phyloP scores from a whole-genome alignment of 2,888 invertebrate genomes.

The Dicyrtoma fusca region DNA sequence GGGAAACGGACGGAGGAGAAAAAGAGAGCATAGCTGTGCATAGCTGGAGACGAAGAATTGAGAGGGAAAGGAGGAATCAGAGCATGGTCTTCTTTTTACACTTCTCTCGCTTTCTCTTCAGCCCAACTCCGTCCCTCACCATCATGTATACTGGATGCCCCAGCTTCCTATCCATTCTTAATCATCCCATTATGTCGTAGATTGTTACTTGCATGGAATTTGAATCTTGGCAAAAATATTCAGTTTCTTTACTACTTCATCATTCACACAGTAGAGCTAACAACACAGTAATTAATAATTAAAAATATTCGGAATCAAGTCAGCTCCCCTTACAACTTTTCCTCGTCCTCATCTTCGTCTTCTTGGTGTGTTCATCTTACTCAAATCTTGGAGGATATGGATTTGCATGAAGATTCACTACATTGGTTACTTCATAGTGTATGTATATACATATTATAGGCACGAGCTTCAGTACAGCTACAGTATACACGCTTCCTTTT shows the following conservation, averaged over 20 bases:
- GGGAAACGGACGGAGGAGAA: too few relatives aligned
- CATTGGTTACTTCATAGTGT: too few relatives aligned
- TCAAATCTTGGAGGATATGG: too few relatives aligned
- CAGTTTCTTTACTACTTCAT: constrained; percentile 21
- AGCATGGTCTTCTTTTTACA: not conserved
- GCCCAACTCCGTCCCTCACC: not conserved
- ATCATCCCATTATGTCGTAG: constrained; percentile 20
- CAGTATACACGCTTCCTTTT: too few relatives aligned
- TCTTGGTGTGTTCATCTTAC: too few relatives aligned
- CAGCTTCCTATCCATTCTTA: not conserved
- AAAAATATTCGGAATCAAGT: constrained; percentile 32
- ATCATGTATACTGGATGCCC: too few relatives aligned
- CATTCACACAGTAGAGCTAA: not conserved
- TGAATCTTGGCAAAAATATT: constrained; percentile 28
- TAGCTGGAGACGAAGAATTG: too few relatives aligned
- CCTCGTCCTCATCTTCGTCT: not conserved
- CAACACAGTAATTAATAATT: constrained; percentile 33
- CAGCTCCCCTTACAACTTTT: not conserved
- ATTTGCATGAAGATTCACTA: too few relatives aligned
- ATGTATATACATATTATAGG: too few relatives aligned
- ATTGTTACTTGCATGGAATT: constrained; percentile 20
- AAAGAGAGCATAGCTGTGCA: too few relatives aligned
- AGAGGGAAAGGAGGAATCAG: too few relatives aligned
- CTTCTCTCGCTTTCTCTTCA: not conserved
- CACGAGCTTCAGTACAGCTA: too few relatives aligned